Percentiles rank a stretch among this genome's conserved stretches.
Conservation (phyloP, 2,888 invertebrate genomes). For the Drosophila phalerata region DNA sequence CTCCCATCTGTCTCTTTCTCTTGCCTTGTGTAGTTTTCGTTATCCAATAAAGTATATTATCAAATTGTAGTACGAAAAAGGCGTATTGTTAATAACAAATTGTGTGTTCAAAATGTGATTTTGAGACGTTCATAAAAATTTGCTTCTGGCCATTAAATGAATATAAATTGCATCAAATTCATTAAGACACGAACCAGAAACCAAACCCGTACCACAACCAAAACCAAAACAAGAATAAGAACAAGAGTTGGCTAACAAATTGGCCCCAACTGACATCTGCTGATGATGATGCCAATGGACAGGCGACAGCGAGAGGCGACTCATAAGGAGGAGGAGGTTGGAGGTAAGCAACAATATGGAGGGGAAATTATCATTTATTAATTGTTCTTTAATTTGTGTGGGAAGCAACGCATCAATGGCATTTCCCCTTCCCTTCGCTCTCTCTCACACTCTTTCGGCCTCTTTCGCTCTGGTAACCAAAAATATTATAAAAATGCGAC, state of each 20-base stretch:
- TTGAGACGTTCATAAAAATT: conserved; percentile 66
- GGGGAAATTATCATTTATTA: conserved; percentile 71
- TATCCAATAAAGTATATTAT: neutral
- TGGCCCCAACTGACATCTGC: conserved; percentile 42
- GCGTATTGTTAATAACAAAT: conserved; percentile 51
- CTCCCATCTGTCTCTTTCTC: neutral
- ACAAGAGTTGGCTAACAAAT: conserved; percentile 48
- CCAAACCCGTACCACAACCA: conserved; percentile 1
- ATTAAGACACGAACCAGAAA: conserved; percentile 39
- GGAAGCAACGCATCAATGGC: conserved; percentile 62
- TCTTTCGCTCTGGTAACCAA: neutral
- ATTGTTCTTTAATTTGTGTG: conserved; percentile 78
- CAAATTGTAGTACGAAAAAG: neutral
- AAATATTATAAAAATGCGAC: conserved; percentile 7
- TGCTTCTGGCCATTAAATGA: conserved; percentile 67
- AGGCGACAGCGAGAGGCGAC: conserved; percentile 40
- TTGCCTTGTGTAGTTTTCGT: neutral
- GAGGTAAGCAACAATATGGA: neutral
- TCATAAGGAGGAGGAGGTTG: neutral
- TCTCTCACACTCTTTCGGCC: neutral
- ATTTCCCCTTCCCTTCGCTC: conserved; percentile 2
- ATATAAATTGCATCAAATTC: conserved; percentile 70
- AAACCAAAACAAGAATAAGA: conserved; percentile 2
- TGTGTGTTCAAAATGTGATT: conserved; percentile 69
- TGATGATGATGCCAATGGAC: conserved; percentile 49